Evolutionary conservation across 1,140 invertebrate genomes (phyloP), one percentile per base, ranked within the genome.

Genomic region (Polypedilum vanderplanki): DNA sequence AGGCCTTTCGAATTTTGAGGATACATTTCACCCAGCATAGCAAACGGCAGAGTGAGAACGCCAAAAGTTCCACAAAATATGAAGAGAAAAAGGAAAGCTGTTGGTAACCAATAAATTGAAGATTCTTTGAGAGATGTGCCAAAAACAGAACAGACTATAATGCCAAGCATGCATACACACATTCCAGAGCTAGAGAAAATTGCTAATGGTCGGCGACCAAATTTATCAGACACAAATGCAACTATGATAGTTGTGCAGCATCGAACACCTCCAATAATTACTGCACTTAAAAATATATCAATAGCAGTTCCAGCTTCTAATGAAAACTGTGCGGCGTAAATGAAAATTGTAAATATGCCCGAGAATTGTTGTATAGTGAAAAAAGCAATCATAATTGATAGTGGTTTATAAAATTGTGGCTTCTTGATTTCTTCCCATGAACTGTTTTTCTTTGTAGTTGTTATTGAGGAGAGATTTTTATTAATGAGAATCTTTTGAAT

Each of bases 291-390:
- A 73, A 88, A 88, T 0, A 85, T 81, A 78, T 90, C 85, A 1
- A 88, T 83, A 2, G 79, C 79, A 1, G 89, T 83, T 0, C 87
- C 86, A 1, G 88, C 86, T 41, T 87, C 86, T 7, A 75, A 76
- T 0, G 88, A 85, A 77, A 94, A 84, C 84, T 91, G 80, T 20
- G 88, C 84, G 0, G 91, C 89, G 77, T 94, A 93, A 76, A 92
- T 92, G 41, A 93, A 87, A 2, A 92, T 83, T 5, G 91, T 89
- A 77, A 91, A 93, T 20, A 90, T 87, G 0, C 93, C 93, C 1
- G 88, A 89, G 65, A 93, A 87, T 79, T 94, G 92, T 80, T 93
- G 91, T 78, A 93, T 89, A 76, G 90, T 87, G 81, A 94, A 92
- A 75, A 90, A 87, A 0, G 80, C 81, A 15, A 89, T 81, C 77